phyloP scores from a whole-genome alignment of 2,113 vertebrate species.

The Archilochus colubris region DNA sequence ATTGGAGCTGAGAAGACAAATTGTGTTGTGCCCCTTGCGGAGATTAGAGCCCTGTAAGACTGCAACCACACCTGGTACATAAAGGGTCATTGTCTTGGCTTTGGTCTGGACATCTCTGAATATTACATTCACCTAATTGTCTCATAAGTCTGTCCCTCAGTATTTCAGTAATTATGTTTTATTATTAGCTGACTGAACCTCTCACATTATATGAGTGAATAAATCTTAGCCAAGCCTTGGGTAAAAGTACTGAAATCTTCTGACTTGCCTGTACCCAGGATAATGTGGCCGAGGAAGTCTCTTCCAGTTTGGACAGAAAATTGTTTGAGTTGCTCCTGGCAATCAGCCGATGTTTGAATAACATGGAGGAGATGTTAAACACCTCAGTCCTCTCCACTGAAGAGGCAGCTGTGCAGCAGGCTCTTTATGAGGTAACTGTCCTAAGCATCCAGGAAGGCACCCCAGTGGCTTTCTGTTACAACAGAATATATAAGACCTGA shows the following conservation, averaged over 20 bases:
- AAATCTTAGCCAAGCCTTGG: background rate
- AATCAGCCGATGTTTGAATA: conserved; percentile 77
- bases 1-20: background rate
- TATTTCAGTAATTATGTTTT: background rate
- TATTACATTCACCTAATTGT: background rate
- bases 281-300: conserved; percentile 44
- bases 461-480: background rate
- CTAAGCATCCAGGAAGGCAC: background rate
- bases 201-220: background rate
- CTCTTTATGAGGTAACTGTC: conserved; percentile 77
- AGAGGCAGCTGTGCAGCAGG: conserved; percentile 70
- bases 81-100: background rate
- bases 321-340: conserved; percentile 82
- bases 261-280: conserved; percentile 66
- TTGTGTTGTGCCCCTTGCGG: background rate
- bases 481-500: background rate
- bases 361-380: conserved; percentile 76
- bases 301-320: conserved; percentile 76
- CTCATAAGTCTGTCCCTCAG: too few relatives aligned
- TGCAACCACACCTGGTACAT: background rate
- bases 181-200: background rate
- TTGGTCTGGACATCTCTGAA: background rate
- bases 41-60: background rate
- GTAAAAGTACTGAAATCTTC: background rate
- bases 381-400: conserved; percentile 50